Conservation (phyloP, 1,140 invertebrate species). For the Calliopsis andreniformis region DNA sequence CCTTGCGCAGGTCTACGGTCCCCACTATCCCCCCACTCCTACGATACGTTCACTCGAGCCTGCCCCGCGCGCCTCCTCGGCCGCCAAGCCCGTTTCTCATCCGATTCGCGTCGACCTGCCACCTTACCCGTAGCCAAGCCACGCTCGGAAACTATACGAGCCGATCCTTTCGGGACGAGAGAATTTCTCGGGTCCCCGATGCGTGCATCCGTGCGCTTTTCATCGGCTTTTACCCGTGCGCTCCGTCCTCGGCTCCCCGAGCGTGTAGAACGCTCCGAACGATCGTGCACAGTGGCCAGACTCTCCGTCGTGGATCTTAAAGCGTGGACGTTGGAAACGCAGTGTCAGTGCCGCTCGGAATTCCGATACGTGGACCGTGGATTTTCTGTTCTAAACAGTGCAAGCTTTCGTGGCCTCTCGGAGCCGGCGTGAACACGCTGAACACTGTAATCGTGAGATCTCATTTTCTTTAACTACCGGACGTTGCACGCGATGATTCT, state of each 20-base stretch:
- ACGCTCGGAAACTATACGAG: conserved; percentile 29
- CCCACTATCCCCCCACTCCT: conserved; percentile 17
- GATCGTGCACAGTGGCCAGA: not conserved
- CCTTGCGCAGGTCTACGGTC: conserved; percentile 19
- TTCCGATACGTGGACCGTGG: conserved; percentile 1
- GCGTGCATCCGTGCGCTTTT: not conserved
- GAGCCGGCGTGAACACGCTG: not conserved
- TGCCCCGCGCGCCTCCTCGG: conserved; percentile 18
- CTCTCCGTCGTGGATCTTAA: not conserved
- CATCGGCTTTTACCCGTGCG: not conserved
- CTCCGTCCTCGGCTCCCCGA: not conserved
- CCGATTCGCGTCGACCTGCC: conserved; percentile 45
- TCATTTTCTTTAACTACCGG: not conserved
- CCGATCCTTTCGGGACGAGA: conserved; percentile 23
- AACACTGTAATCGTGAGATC: conserved; percentile 1
- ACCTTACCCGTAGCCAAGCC: conserved; percentile 16
- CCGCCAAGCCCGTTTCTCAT: conserved; percentile 52
- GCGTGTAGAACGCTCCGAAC: not conserved
- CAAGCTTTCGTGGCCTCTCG: not conserved
- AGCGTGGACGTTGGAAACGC: conserved; percentile 23
- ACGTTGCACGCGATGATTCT: not conserved
- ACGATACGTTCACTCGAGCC: conserved; percentile 40
- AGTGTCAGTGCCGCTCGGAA: conserved; percentile 20
- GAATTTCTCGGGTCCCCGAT: conserved; percentile 20
- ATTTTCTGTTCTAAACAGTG: conserved; percentile 6